phyloP scores from a whole-genome alignment of 1,140 invertebrate genomes.

The Drosophila paulistorum region DNA sequence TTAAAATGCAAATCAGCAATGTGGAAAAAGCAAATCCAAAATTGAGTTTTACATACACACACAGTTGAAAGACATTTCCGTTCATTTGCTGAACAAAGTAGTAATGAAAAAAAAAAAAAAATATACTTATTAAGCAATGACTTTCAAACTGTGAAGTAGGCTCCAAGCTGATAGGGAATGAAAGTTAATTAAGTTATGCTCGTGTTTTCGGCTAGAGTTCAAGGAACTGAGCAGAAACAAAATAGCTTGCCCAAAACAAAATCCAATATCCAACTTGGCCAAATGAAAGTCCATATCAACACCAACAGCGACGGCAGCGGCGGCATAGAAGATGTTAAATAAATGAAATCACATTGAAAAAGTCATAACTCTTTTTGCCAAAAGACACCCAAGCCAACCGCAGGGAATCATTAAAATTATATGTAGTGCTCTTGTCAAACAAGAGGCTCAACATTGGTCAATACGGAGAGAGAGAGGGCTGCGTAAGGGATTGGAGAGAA shows the following conservation, averaged over 20 bases:
- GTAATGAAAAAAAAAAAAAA: constrained; percentile 6
- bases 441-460: constrained; percentile 25
- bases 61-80: constrained; percentile 32
- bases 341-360: constrained; percentile 78
- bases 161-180: constrained; percentile 46
- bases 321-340: constrained; percentile 43
- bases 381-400: constrained; percentile 41
- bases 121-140: constrained; percentile 23
- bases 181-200: constrained; percentile 75
- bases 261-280: constrained; percentile 24
- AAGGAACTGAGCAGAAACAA: constrained; percentile 66
- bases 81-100: constrained; percentile 1
- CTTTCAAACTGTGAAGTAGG: constrained; percentile 43
- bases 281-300: constrained; percentile 77
- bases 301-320: constrained; percentile 58
- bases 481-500: constrained; percentile 22
- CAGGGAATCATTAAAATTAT: constrained; percentile 78
- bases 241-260: constrained; percentile 11
- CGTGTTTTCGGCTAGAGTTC: constrained; percentile 49
- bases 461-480: constrained; percentile 24
- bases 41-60: constrained; percentile 2
- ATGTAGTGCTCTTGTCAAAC: constrained; percentile 77
- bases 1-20: constrained; percentile 40
- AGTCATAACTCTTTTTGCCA: constrained; percentile 73
- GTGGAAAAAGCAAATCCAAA: neutral